phyloP scores from a whole-genome alignment of 2,888 invertebrate species.

The Cataglyphis livida region DNA sequence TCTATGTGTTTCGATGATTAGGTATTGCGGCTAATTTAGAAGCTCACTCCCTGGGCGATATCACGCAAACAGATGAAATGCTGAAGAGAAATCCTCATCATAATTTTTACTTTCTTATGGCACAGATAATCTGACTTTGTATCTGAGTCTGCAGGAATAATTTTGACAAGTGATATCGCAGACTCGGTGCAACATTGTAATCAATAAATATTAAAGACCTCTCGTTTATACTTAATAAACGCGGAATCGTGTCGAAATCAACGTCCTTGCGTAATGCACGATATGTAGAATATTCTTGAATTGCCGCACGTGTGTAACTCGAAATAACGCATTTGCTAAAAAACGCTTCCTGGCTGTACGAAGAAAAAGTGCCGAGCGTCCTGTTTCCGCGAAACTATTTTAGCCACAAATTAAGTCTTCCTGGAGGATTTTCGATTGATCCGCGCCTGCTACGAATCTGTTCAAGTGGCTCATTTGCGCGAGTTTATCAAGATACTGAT shows the following conservation, averaged over 20 bases:
- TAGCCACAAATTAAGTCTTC: constrained; percentile 87
- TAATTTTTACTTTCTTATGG: constrained; percentile 77
- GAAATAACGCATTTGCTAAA: constrained; percentile 85
- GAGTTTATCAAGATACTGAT: background rate
- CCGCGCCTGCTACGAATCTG: constrained; percentile 91
- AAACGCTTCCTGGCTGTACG: constrained; percentile 89
- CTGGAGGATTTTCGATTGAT: constrained; percentile 92
- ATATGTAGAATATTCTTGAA: constrained; percentile 28
- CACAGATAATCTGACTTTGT: constrained; percentile 79
- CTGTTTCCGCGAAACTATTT: constrained; percentile 91
- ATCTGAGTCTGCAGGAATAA: constrained; percentile 82
- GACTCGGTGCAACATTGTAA: constrained; percentile 74
- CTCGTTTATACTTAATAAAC: constrained; percentile 78
- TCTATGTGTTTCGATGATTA: constrained; percentile 60
- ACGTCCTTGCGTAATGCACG: background rate
- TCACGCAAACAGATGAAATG: constrained; percentile 75
- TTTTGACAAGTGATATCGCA: constrained; percentile 80
- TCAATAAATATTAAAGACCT: constrained; percentile 81
- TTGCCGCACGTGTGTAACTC: constrained; percentile 69
- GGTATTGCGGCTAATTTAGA: constrained; percentile 77
- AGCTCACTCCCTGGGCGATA: constrained; percentile 77
- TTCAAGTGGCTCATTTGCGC: constrained; percentile 88
- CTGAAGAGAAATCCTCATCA: constrained; percentile 76
- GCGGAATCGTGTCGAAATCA: background rate
- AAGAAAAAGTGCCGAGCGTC: constrained; percentile 87